A percentile compares a stretch with the other conserved stretches of the same genome.
Conservation (phyloP, 2,113 vertebrate species). For the Bos indicus region DNA sequence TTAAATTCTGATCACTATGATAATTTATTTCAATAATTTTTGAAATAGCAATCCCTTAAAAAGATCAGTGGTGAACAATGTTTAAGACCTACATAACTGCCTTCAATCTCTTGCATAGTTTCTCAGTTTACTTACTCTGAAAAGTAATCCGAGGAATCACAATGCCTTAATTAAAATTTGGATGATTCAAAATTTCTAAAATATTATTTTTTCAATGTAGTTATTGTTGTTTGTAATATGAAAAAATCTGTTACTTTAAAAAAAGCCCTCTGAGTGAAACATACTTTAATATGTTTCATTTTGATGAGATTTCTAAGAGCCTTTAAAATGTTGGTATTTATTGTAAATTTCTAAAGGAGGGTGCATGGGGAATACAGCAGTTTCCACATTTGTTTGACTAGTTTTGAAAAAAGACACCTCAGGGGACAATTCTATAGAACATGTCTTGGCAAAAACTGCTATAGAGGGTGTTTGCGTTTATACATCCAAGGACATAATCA, state of each 20-base stretch:
- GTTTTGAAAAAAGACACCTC: constrained; percentile 29
- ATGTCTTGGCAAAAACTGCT: constrained; percentile 16
- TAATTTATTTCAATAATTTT: constrained; percentile 49
- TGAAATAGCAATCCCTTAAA: constrained; percentile 4
- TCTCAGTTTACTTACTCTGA: constrained; percentile 40
- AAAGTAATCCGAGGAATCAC: background rate
- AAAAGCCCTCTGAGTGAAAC: background rate
- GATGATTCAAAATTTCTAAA: background rate
- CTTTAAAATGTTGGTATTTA: background rate
- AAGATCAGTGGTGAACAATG: constrained; percentile 1
- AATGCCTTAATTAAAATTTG: constrained; percentile 47
- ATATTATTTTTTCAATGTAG: background rate
- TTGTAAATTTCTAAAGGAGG: background rate
- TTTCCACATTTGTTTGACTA: constrained; percentile 28
- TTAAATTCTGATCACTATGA: constrained; percentile 2
- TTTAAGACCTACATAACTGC: constrained; percentile 28
- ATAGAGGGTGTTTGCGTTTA: constrained; percentile 32
- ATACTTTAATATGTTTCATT: background rate
- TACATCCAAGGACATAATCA: constrained; percentile 3
- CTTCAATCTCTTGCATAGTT: constrained; percentile 23
- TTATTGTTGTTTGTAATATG: constrained; percentile 15
- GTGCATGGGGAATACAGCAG: background rate
- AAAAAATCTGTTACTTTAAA: background rate
- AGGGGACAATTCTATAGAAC: background rate
- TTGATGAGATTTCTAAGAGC: background rate